These are phyloP conservation scores for Cydia splendana DNA, from an alignment of 1,140 invertebrate species.

Conservation along the genomic window DNA sequence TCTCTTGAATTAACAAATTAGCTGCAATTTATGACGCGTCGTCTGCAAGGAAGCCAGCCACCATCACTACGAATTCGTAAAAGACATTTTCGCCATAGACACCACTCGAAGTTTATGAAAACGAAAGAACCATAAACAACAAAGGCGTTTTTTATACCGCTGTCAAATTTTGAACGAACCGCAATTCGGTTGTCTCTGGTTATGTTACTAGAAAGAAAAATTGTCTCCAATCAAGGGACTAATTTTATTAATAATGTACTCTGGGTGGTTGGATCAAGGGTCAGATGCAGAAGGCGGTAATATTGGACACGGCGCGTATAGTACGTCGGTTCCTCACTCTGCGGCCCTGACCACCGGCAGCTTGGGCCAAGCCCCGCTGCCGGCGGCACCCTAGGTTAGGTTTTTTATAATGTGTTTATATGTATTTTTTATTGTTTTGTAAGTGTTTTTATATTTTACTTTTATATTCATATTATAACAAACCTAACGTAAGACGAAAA, in stretches of 20 bases:
- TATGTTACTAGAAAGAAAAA: neutral
- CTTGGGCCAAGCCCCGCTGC: too few species aligned
- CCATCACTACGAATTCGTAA: slow-evolving; percentile 80
- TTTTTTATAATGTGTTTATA: too few species aligned
- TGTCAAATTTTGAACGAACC: slow-evolving; percentile 10
- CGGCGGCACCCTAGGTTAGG: too few species aligned
- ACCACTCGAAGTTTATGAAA: slow-evolving; percentile 57
- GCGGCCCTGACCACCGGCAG: too few species aligned
- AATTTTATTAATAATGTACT: neutral
- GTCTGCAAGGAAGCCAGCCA: slow-evolving; percentile 79
- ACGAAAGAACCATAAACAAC: slow-evolving; percentile 38
- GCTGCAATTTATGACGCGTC: slow-evolving; percentile 75
- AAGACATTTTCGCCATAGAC: slow-evolving; percentile 78
- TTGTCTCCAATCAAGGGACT: neutral
- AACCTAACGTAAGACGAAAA: too few species aligned
- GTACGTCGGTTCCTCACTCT: too few species aligned
- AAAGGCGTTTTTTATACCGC: slow-evolving; percentile 9
- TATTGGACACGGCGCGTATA: too few species aligned
- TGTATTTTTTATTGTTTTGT: too few species aligned
- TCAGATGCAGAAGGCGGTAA: too few species aligned
- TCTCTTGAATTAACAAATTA: slow-evolving; percentile 63
- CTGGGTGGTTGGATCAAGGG: too few species aligned
- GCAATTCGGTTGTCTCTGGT: slow-evolving; percentile 9
- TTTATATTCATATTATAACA: too few species aligned
- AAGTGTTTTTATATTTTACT: too few species aligned